Base-by-base conservation (phyloP, 2,797 vertebrate species). In the Xyrichtys novacula region DNA sequence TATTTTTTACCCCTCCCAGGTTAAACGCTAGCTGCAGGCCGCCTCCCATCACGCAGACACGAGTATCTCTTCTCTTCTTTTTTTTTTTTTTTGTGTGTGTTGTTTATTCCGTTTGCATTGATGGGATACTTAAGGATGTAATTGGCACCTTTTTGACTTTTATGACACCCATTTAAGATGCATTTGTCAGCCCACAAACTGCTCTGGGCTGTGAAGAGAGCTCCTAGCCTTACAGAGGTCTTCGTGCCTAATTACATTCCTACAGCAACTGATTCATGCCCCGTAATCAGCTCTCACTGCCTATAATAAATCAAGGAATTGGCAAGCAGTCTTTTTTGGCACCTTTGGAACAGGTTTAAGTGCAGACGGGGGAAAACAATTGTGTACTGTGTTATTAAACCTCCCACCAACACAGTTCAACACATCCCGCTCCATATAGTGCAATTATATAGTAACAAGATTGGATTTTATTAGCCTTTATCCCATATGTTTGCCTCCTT, bases 111-210 rank as follows among this genome's bases (percentile, higher is more conserved):
- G 80, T 88, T 88, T 83, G 75, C 89, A 89, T 86, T 92, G 88
- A 93, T 85, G 88, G 86, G 88, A 92, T 92, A 92, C 91, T 93
- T 95, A 91, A 93, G 87, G 87, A 89, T 93, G 94, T 94, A 94
- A 94, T 94, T 95, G 92, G 89, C 94, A 94, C 94, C 93, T 93
- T 94, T 95, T 93, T 92, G 91, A 94, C 92, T 94, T 95, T 95
- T 94, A 95, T 94, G 93, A 92, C 91, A 91, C 84, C 88, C 85
- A 93, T 94, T 95, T 94, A 93, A 91, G 92, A 91, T 90, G 90
- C 91, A 94, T 93, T 94, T 95, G 92, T 93, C 93, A 94, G 91
- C 89, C 90, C 88, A 89, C 91, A 93, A 92, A 94, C 88, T 86
- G 92, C 92, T 91, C 20, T 80, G 87, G 92, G 90, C 91, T 89